Base-by-base conservation (phyloP, 2,113 vertebrate species). In the Salvator merianae region DNA sequence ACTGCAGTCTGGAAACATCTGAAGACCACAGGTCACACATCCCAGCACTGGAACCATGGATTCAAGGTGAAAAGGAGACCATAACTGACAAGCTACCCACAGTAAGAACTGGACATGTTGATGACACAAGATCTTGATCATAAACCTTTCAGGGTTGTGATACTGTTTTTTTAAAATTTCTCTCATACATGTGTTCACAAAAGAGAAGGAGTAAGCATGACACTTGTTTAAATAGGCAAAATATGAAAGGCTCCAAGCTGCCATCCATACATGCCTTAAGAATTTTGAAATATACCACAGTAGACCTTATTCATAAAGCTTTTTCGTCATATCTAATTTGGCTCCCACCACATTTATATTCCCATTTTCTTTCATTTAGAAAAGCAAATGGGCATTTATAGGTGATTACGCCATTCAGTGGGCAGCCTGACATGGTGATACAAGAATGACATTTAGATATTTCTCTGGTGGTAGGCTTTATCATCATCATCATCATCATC, bases 361-460 rank as follows among this genome's bases (percentile, higher is more conserved):
- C 40, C 18, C 36, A 40, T 59, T 14, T 59, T 38, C 13, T 69
- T 79, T 66, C 2, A 75, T 90, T 84, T 72, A 77, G 78, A 63
- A 65, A 83, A 81, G 43, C 9, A 73, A 43, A 83, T 84, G 4
- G 87, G 72, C 0, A 55, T 12, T 0, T 72, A 63, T 66, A 77
- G 83, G 73, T 82, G 55, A 22, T 34, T 38, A 72, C 8, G 28
- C 40, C 78, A 68, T 34, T 79, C 70, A 72, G 28, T 83, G 77
- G 10, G 70, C 38, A 83, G 43, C 5, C 55, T 2, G 62, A 55
- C 32, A 79, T 53, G 65, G 40, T 36, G 73, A 66, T 0, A 0
- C 65, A 65, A 81, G 28, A 59, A 62, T 78, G 8, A 66, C 32
- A 43, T 47, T 43, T 28, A 66, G 66, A 13, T 5, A 4, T 40